Base-by-base conservation (phyloP, 2,888 invertebrate species). In the Deroplatys truncata region DNA sequence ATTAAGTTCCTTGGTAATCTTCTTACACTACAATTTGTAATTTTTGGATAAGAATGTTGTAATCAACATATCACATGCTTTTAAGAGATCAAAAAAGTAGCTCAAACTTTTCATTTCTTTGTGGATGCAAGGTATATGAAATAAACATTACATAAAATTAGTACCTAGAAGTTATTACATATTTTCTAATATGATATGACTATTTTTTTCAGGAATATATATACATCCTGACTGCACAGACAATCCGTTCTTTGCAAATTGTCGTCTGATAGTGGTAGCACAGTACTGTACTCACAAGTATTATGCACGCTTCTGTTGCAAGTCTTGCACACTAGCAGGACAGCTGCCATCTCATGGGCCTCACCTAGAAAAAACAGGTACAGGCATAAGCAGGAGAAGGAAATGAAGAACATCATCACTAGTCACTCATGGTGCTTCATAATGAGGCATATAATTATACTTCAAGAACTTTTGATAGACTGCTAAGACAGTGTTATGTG, bases 221-320 rank as follows among this genome's bases (percentile, higher is more conserved):
- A 95, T 98, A 88, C 96, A 97, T 92, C 96, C 97, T 20, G 96
- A 96, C 92, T 99, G 99, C 93, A 96, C 96, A 87, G 98, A 99
- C 94, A 98, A 97, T 93, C 96, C 96, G 84, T 97, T 96, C 95
- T 97, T 98, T 93, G 98, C 98, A 88, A 97, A 98, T 93, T 99
- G 99, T 93, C 94, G 95, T 84, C 95, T 98, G 89, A 98, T 99
- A 92, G 98, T 99, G 5, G 94, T 95, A 92, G 98, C 96, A 90
- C 95, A 95, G 90, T 98, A 97, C 93, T 99, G 99, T 93, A 94
- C 94, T n/a, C 98, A 99, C 94, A 95, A 95, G 91, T 99, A 99
- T 94, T 98, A 98, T 91, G 95, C 95, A 93, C 95, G 95, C 91
- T 98, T 98, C 96, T 99, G 99, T 94, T 99, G 99, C 94, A 96